Conservation (phyloP, 1,140 invertebrate genomes). For the Drosophila asahinai region DNA sequence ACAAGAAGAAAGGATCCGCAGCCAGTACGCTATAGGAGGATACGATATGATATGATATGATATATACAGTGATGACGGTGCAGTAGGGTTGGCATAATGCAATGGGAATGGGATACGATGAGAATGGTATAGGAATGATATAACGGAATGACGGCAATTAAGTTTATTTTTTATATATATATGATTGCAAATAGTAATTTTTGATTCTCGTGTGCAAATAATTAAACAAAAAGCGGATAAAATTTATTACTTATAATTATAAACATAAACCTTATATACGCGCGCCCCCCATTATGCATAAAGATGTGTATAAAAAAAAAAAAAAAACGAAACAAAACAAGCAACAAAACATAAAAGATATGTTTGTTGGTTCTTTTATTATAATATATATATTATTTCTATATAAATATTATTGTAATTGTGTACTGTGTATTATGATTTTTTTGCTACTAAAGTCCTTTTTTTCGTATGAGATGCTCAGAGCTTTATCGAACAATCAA, state of each 20-base stretch:
- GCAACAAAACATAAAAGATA: slow-evolving; percentile 43
- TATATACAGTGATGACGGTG: slow-evolving; percentile 43
- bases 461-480: slow-evolving; percentile 43
- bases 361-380: slow-evolving; percentile 67
- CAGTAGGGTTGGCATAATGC: slow-evolving; percentile 38
- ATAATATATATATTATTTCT: slow-evolving; percentile 62
- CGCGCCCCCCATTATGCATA: slow-evolving; percentile 45
- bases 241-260: slow-evolving; percentile 83
- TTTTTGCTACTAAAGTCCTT: slow-evolving; percentile 46
- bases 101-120: slow-evolving; percentile 29
- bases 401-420: slow-evolving; percentile 56
- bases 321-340: slow-evolving; percentile 54
- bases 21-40: slow-evolving; percentile 50
- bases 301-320: slow-evolving; percentile 59
- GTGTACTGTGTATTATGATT: slow-evolving; percentile 67
- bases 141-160: slow-evolving; percentile 71
- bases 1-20: slow-evolving; percentile 43
- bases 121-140: slow-evolving; percentile 43
- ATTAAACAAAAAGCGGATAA: slow-evolving; percentile 73
- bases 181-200: slow-evolving; percentile 83
- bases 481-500: slow-evolving; percentile 59
- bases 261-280: slow-evolving; percentile 75
- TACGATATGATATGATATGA: slow-evolving; percentile 48
- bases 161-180: slow-evolving; percentile 84
- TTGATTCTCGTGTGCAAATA: slow-evolving; percentile 83